Conservation (phyloP, 2,113 vertebrate species). For the Nansenia antarctica region DNA sequence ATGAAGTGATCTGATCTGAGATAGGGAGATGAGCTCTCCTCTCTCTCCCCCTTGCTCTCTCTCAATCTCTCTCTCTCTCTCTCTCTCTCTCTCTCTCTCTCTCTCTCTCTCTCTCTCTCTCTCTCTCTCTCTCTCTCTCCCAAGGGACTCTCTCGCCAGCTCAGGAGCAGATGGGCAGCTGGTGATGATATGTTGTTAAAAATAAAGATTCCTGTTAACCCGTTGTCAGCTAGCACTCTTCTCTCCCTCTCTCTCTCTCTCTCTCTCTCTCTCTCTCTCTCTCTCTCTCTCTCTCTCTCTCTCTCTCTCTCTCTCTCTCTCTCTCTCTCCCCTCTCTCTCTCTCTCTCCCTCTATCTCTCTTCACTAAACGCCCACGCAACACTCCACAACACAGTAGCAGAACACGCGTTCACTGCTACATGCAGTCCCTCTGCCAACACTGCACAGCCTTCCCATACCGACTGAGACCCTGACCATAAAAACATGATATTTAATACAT, state of each 20-base stretch:
- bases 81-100: neutral
- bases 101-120: constrained; percentile 7
- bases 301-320: constrained; percentile 5
- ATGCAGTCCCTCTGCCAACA: constrained; percentile 21
- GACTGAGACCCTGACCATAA: constrained; percentile 37
- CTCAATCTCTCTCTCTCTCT: constrained; percentile 24
- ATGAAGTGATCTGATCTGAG: constrained; percentile 62
- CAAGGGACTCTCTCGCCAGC: constrained; percentile 60
- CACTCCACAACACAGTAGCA: constrained; percentile 19
- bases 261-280: constrained; percentile 27
- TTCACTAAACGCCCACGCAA: neutral
- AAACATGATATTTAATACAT: constrained; percentile 72
- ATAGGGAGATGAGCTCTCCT: constrained; percentile 25
- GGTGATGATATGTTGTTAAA: constrained; percentile 75
- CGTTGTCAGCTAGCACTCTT: constrained; percentile 40
- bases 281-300: constrained; percentile 15
- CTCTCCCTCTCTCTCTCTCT: constrained; percentile 23
- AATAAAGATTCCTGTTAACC: constrained; percentile 74
- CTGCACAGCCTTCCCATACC: neutral
- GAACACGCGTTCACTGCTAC: constrained; percentile 14
- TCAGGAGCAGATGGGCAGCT: constrained; percentile 72
- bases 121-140: constrained; percentile 40
- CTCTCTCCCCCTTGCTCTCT: neutral
- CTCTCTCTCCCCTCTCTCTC: neutral
- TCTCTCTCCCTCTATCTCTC: neutral